A percentile compares a stretch with the other conserved stretches of the same genome.
Evolutionary conservation across 2,113 vertebrate genomes (phyloP).

Genomic region (Vulpes vulpes): DNA sequence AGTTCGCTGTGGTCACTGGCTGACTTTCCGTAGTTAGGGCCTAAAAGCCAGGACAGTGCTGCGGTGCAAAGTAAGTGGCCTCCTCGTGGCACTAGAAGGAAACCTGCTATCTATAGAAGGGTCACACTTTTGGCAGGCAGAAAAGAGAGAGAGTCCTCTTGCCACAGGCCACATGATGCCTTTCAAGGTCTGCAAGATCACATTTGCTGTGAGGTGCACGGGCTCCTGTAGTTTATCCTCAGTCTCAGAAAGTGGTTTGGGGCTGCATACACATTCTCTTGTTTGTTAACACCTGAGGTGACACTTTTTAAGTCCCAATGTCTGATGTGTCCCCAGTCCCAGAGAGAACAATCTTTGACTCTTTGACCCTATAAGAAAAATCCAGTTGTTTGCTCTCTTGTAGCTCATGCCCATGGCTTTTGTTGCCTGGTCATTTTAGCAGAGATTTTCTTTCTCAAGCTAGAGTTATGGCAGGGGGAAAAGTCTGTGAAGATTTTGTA

Average conservation of each 20-base stretch:
- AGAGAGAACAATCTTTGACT: slow-evolving; percentile 55
- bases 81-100: slow-evolving; percentile 39
- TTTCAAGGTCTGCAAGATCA: background rate
- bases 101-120: background rate
- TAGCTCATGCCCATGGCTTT: background rate
- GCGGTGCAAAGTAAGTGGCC: background rate
- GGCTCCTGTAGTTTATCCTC: background rate
- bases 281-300: slow-evolving; percentile 55
- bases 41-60: background rate
- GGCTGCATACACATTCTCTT: background rate
- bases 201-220: background rate
- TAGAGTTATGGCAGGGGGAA: background rate
- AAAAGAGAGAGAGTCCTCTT: background rate
- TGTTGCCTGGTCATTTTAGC: background rate
- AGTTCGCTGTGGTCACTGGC: background rate
- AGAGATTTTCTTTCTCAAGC: slow-evolving; percentile 35
- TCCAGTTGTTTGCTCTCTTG: slow-evolving; percentile 23
- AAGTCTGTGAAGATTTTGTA: background rate
- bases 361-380: slow-evolving; percentile 59
- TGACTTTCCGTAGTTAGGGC: background rate
- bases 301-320: slow-evolving; percentile 36
- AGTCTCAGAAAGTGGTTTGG: background rate
- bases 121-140: background rate
- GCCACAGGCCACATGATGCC: background rate
- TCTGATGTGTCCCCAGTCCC: background rate